Evolutionary conservation across 2,113 vertebrate species (phyloP), one percentile per base, ranked within the genome.

Genomic region (Himantopus leucocephalus): DNA sequence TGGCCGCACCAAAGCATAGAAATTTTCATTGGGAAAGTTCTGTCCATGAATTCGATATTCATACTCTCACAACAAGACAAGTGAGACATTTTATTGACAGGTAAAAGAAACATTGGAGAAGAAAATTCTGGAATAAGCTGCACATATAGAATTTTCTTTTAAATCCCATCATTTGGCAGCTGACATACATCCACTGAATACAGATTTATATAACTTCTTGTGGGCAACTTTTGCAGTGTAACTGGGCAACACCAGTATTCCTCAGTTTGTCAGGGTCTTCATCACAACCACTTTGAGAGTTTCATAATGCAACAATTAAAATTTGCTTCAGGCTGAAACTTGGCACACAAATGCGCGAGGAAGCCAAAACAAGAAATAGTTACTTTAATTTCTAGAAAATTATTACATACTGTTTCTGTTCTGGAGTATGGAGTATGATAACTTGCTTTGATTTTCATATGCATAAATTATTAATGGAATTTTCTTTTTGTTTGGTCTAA

Each of bases 311-410:
- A 95, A 17, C 70, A 39, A 92, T 81, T 95, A 92, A 96, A 94
- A 68, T 85, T 39, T 80, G 79, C 55, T 94, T 85, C 68, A 78
- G 89, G 63, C 82, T 76, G 66, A 89, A 96, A 93, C 32, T 62
- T 93, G 83, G 67, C 67, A 85, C 22, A 45, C 5, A 85, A 92
- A 90, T 47, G 41, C 24, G 58, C 35, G 50, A 85, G 27, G 62
- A 90, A 93, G n/a, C 11, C 45, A 85, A 87, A 93, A 72, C 2
- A 2, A 93, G 64, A 94, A 90, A 77, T 4, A 92, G 76, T 76
- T 90, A 43, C 48, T 82, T 89, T 74, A 92, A 89, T 97, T 94
- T 92, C 82, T 86, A 74, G 66, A 88, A 85, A 92, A 83, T 72
- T 80, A 92, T 96, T 94, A 50, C 58, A 66, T 72, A 43, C 12